Base-by-base conservation (phyloP, 1,140 invertebrate species). In the Apis dorsata region DNA sequence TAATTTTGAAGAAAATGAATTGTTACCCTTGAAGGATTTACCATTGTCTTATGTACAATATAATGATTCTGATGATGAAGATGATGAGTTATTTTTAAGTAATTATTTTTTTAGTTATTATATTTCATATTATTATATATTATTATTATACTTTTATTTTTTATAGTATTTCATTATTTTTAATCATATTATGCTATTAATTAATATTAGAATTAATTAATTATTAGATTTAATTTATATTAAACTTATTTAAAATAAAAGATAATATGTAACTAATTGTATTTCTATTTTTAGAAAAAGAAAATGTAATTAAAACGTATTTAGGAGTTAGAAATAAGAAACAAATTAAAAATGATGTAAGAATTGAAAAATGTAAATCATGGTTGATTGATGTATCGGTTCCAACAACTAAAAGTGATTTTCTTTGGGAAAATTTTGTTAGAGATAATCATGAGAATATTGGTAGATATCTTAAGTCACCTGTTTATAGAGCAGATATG, bases 391-490 rank as follows among this genome's bases (percentile, higher is more conserved):
- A 69, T 7, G 1, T 80, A 19, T 2, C 21, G 17, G 2, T 24
- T 0, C 59, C 24, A 13, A 62, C 76, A 13, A 0, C 24, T 5
- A 19, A 19, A 15, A 72, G 73, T 15, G 55, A 80, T 63, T 4
- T 70, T 15, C 75, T 76, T 4, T 83, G 68, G 77, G 28, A 87
- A n/a, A 11, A 76, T 1, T 68, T 63, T n/a, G n/a, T 84, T 3
- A n/a, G 60, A 13, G 49, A 68, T 8, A 62, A 84, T 80, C 17
- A 7, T 1, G 9, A 55, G 0, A 24, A 84, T 1, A n/a, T 24
- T 17, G 9, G 3, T 0, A 59, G 57, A 9, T 60, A 79, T 55
- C 34, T 49, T 10, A n/a, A 19, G 10, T 2, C 44, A 13, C 2
- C n/a, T n/a, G 4, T 44, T 44, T 44, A n/a, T 7, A 34, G 17